Percentiles rank a stretch among this genome's conserved stretches.
Evolutionary conservation across 2,888 invertebrate species (phyloP).

Genomic region (Macrosoma leucophasiata): DNA sequence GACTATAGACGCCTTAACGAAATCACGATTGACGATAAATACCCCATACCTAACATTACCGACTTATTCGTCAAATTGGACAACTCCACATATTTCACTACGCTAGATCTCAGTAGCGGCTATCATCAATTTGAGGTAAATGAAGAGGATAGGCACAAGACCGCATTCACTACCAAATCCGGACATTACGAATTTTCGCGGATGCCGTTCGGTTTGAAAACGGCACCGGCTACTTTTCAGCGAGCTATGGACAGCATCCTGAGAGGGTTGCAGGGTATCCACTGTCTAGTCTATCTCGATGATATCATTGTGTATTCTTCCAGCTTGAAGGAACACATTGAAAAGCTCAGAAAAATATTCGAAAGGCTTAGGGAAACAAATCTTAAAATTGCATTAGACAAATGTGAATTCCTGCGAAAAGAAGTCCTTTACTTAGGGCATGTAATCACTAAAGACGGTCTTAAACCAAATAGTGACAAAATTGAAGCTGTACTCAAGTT

Average conservation of each 20-base stretch:
- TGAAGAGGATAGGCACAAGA: slow-evolving; percentile 21
- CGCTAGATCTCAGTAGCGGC: no score
- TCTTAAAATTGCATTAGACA: slow-evolving; percentile 26
- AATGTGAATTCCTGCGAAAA: slow-evolving; percentile 24
- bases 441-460: slow-evolving; percentile 17
- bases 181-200: slow-evolving; percentile 29
- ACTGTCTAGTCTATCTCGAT: slow-evolving; percentile 38
- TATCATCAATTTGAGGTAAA: no score
- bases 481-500: slow-evolving; percentile 26
- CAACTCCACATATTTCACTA: no score
- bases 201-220: slow-evolving; percentile 31
- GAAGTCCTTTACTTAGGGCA: slow-evolving; percentile 25
- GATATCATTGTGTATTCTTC: slow-evolving; percentile 36
- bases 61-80: no score
- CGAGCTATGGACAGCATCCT: slow-evolving; percentile 41
- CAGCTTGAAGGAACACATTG: slow-evolving; percentile 24
- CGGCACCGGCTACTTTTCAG: slow-evolving; percentile 45
- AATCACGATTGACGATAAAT: no score
- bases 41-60: no score
- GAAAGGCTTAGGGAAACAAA: slow-evolving; percentile 22
- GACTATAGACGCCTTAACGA: no score
- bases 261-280: slow-evolving; percentile 32
- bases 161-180: slow-evolving; percentile 25
- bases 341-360: slow-evolving; percentile 24
- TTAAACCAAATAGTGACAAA: slow-evolving; percentile 23